Base-by-base conservation (phyloP, 2,888 invertebrate species). In the Eumerus sabulonum region DNA sequence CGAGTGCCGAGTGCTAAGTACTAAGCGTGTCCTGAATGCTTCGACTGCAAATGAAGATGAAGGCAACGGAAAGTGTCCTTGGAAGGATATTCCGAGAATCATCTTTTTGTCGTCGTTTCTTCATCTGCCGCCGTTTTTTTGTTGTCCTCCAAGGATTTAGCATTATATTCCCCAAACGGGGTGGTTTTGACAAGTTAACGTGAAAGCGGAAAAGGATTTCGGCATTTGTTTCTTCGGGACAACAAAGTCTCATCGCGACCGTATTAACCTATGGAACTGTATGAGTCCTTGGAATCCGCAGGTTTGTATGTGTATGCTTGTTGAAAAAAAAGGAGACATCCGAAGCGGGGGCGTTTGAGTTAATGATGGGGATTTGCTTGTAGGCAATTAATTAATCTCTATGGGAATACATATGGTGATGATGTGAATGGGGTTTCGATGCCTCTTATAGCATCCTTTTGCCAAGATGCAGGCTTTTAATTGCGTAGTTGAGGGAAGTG, bases 301-400 rank as follows among this genome's bases (percentile, higher is more conserved):
- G 17, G 38, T 16, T 47, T 27, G 45, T 7, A 9, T 42, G 11
- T 35, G 11, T 42, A 48, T 35, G 17, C n/a, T n/a, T n/a, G n/a
- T n/a, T n/a, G n/a, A n/a, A n/a, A 11, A 17, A 35, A 36, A 9
- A 13, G 17, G 35, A 36, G 27, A 13, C 45, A 54, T 54, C 60
- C 36, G 27, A 7, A 27, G 27, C 27, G 27, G 27, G 27, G 27
- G 27, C 38, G 38, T 40, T 40, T 40, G 72, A 56, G 19, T 57
- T 77, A 67, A 19, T 53, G 57, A 44, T 73, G 67, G 45, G 67
- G 77, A 38, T 72, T 54, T 67, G 72, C 67, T 59, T n/a, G 51
- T 53, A 47, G 72, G 77, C 72, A 77, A 77, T 77, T 68, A 73
- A 73, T 72, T 73, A 54, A 73, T 73, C 67, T 72, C 77, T 63